Conservation (phyloP, 2,113 vertebrate species). For the Platycercus adscitus region DNA sequence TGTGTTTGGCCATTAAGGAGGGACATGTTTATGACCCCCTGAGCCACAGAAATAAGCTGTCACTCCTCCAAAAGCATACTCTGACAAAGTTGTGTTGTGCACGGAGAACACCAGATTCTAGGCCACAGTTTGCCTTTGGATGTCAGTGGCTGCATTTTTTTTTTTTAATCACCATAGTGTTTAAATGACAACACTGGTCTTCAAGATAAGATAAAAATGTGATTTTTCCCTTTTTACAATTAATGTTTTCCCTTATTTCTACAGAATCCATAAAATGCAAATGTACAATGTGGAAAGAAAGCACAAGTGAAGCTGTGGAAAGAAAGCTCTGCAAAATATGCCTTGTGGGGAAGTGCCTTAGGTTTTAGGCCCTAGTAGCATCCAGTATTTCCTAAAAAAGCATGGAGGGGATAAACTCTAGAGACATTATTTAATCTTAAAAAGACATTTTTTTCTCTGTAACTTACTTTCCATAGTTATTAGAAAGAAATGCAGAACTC, state of each 20-base stretch:
- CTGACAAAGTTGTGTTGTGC: rapidly evolving
- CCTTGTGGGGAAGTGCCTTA: background rate
- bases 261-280: background rate
- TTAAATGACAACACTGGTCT: background rate
- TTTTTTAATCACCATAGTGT: background rate
- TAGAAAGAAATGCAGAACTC: background rate
- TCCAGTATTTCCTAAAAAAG: background rate
- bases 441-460: background rate
- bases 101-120: background rate
- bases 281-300: background rate
- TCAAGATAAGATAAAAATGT: background rate
- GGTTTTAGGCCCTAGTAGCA: background rate
- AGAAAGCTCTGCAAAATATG: background rate
- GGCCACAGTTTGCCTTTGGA: background rate
- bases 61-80: background rate
- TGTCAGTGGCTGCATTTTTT: background rate
- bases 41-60: background rate
- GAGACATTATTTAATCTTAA: background rate
- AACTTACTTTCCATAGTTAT: background rate
- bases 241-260: background rate
- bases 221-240: background rate
- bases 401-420: background rate
- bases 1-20: background rate
- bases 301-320: background rate
- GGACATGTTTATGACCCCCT: background rate